These are phyloP conservation scores for Bufotes viridis DNA, from an alignment of 2,797 vertebrate species.

Conservation along the genomic window DNA sequence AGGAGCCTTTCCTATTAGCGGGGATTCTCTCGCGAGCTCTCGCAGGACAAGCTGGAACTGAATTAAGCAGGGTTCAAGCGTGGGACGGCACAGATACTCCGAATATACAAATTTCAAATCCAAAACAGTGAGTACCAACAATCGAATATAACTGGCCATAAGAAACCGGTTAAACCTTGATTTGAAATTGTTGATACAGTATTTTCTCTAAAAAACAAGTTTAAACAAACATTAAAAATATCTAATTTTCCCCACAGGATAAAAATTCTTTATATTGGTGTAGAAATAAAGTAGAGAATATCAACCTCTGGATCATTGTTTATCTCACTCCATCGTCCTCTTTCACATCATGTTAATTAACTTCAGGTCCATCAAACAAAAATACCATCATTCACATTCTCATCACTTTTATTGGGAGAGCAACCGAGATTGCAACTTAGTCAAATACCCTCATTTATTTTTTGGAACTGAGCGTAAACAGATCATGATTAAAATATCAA, in stretches of 20 bases:
- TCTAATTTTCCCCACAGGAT: background rate
- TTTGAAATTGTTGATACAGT: background rate
- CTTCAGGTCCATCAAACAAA: constrained; percentile 53
- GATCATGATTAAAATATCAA: constrained; percentile 86
- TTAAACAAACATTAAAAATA: background rate
- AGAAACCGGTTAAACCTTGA: no score
- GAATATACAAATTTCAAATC: no score
- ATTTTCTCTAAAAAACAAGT: background rate
- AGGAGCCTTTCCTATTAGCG: no score
- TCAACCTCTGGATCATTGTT: constrained; percentile 14
- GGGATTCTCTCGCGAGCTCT: no score
- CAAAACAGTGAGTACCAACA: no score
- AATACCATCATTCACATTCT: constrained; percentile 52
- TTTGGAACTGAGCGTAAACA: constrained; percentile 79
- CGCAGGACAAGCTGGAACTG: no score
- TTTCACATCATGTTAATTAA: constrained; percentile 56
- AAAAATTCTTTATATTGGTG: background rate
- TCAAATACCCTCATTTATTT: constrained; percentile 78
- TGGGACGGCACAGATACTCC: no score
- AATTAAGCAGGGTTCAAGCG: no score
- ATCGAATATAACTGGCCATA: no score
- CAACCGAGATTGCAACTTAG: constrained; percentile 82
- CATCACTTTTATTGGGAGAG: constrained; percentile 74
- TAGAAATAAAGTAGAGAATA: background rate
- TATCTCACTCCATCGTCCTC: constrained; percentile 31